A percentile compares a stretch with the other conserved stretches of the same genome.
Conservation (phyloP, 2,888 invertebrate species). For the Ligdia adustata region DNA sequence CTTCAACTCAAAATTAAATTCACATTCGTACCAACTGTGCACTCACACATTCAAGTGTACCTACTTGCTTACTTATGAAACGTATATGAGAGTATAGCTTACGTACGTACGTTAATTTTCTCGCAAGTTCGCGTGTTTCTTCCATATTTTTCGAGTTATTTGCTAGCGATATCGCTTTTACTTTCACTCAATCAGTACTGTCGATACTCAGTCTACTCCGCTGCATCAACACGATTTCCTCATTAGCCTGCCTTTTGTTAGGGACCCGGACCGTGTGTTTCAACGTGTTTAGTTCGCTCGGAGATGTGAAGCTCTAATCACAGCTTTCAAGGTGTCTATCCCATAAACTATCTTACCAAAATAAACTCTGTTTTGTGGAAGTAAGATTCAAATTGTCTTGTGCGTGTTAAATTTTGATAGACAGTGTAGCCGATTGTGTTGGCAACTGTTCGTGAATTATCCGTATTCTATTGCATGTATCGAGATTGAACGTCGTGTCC, state of each 20-base stretch:
- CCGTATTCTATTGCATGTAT: slow-evolving; percentile 39
- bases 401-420: slow-evolving; percentile 26
- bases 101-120: slow-evolving; percentile 48
- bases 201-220: slow-evolving; percentile 58
- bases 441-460: slow-evolving; percentile 46
- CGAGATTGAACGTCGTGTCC: slow-evolving; percentile 37
- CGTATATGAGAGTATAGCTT: too few relatives aligned
- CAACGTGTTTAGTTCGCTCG: slow-evolving; percentile 43
- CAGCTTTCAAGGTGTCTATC: slow-evolving; percentile 55
- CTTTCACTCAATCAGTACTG: slow-evolving; percentile 71
- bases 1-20: slow-evolving; percentile 36
- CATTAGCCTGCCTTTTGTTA: slow-evolving; percentile 77
- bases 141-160: slow-evolving; percentile 31
- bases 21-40: slow-evolving; percentile 28
- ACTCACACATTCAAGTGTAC: slow-evolving; percentile 15
- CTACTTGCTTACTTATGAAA: not conserved
- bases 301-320: slow-evolving; percentile 58
- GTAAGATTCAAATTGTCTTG: slow-evolving; percentile 30
- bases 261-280: slow-evolving; percentile 44
- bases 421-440: slow-evolving; percentile 38
- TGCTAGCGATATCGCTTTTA: slow-evolving; percentile 46
- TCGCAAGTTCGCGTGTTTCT: slow-evolving; percentile 47
- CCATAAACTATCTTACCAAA: slow-evolving; percentile 21
- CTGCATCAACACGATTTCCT: slow-evolving; percentile 75
- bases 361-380: slow-evolving; percentile 28